Evolutionary conservation across 2,888 invertebrate genomes (phyloP), one percentile per base, ranked within the genome.

Genomic region (Ceramica pisi): DNA sequence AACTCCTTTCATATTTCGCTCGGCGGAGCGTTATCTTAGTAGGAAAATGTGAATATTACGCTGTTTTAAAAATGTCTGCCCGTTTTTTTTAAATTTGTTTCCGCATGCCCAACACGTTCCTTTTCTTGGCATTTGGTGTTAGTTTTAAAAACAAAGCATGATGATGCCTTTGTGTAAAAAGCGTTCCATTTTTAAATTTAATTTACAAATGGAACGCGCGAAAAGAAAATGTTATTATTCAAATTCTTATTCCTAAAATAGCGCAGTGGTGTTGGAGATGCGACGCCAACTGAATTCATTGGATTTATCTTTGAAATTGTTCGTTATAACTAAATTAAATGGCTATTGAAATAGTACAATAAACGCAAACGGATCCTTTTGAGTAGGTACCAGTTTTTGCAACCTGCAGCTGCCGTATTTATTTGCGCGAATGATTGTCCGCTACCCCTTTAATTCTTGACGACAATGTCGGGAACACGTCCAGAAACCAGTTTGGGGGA

Each of bases 1-100:
- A 96, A 95, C 91, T 95, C 92, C 93, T 94, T 94, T 95, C 94
- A 95, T 94, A 94, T 95, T 95, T 94, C 90, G 94, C 93, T 92
- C 92, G 90, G 88, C 91, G 81, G 86, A 92, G 92, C 93, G 94
- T 94, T 95, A 95, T 95, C 95, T 95, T 94, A 91, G 92, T 88
- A 94, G 94, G 94, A 94, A 86, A 94, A 92, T 92, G 92, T 88
- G 91, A 91, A 91, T 91, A 92, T 91, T 92, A 90, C 87, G 86
- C 67, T 84, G 72, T 92, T 92, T 92, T 89, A 86, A 86, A 90
- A 90, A 90, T 87, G 88, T 87, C 85, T 86, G 83, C 79, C 31
- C 83, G 71, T 71, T 84, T 84, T 85, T 89, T 90, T 78, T 70
- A 76, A 68, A 55, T 70, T 83, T 35, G 77, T 78, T 84, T 83